phyloP scores from a whole-genome alignment of 2,113 vertebrate genomes.

The Mesitornis unicolor region DNA sequence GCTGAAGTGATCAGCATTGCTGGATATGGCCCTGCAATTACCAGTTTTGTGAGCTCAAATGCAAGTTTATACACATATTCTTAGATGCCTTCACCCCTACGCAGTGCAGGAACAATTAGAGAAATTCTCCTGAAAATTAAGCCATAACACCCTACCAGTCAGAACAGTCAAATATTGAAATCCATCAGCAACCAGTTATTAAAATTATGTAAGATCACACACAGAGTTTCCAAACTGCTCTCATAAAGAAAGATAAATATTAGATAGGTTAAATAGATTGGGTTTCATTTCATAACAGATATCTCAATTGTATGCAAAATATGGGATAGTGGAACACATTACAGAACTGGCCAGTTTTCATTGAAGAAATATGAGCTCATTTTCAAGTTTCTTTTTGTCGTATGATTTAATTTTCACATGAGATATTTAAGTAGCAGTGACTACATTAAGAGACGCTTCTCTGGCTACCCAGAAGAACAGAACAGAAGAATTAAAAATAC shows the following conservation, averaged over 20 bases:
- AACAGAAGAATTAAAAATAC: not conserved
- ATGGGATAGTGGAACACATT: not conserved
- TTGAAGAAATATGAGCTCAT: not conserved
- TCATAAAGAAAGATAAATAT: slow-evolving; percentile 51
- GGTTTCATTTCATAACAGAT: slow-evolving; percentile 20
- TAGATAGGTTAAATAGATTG: slow-evolving; percentile 19
- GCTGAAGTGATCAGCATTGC: not conserved
- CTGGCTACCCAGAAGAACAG: no score
- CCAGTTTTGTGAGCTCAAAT: not conserved
- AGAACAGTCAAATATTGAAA: slow-evolving; percentile 43
- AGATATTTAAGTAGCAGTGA: not conserved
- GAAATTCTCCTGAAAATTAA: slow-evolving; percentile 48
- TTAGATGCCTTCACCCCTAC: slow-evolving; percentile 29
- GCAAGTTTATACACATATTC: slow-evolving; percentile 39
- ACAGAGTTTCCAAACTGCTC: slow-evolving; percentile 50
- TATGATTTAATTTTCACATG: not conserved
- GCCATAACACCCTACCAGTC: not conserved
- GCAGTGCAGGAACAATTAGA: not conserved
- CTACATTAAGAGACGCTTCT: not conserved
- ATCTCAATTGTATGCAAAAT: slow-evolving; percentile 51
- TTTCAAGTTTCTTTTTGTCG: not conserved
- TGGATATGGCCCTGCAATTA: not conserved
- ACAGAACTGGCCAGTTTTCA: not conserved
- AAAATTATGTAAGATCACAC: slow-evolving; percentile 60
- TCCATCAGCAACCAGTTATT: slow-evolving; percentile 61